phyloP scores from a whole-genome alignment of 1,140 invertebrate genomes.

The Drosophila busckii region DNA sequence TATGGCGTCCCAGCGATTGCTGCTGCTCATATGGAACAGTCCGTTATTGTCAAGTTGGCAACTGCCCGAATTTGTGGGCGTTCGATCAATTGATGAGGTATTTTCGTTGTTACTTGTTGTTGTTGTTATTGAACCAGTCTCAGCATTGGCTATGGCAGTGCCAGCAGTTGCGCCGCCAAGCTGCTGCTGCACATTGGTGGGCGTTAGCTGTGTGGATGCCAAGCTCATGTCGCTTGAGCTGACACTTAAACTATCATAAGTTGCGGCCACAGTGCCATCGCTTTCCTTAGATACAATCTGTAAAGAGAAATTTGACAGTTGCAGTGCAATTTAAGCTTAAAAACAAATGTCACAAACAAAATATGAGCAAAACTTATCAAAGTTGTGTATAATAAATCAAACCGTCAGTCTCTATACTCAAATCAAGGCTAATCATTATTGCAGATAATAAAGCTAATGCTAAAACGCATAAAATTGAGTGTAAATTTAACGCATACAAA shows the following conservation, averaged over 20 bases:
- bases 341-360: no score
- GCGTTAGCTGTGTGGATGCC: slow-evolving; percentile 57
- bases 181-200: slow-evolving; percentile 64
- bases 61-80: slow-evolving; percentile 59
- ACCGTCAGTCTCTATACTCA: no score
- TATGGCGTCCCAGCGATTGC: slow-evolving; percentile 71
- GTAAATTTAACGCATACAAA: no score
- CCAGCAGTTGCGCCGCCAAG: slow-evolving; percentile 6
- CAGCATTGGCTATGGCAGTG: slow-evolving; percentile 28
- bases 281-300: slow-evolving; percentile 67
- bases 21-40: slow-evolving; percentile 44
- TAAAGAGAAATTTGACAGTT: neutral
- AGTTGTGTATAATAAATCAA: no score
- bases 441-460: no score
- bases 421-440: no score
- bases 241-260: slow-evolving; percentile 46
- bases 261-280: slow-evolving; percentile 54
- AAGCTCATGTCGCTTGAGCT: slow-evolving; percentile 48
- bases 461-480: no score
- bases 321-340: no score
- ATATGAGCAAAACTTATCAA: no score
- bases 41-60: slow-evolving; percentile 56
- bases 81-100: slow-evolving; percentile 48
- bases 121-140: slow-evolving; percentile 29
- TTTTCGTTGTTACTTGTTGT: slow-evolving; percentile 54